Conservation (phyloP, 2,888 invertebrate genomes). For the Nemurella pictetii region DNA sequence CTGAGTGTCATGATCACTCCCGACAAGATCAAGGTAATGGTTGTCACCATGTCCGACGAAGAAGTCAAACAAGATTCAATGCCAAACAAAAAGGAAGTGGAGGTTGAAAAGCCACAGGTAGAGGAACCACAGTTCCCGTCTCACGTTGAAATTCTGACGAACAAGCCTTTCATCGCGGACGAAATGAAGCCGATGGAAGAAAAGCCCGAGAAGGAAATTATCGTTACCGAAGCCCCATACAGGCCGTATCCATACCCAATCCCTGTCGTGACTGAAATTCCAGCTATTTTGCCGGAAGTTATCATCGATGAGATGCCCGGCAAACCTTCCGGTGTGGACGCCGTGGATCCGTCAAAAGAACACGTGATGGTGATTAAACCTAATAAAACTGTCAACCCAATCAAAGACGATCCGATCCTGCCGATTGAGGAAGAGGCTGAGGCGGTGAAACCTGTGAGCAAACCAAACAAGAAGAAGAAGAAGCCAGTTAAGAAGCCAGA, state of each 20-base stretch:
- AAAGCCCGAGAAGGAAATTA: neutral
- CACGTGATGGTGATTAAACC: slow-evolving; percentile 18
- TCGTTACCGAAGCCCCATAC: neutral
- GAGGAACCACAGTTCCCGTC: neutral
- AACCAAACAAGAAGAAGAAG: slow-evolving; percentile 47
- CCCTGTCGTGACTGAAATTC: neutral
- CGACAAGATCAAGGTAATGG: slow-evolving; percentile 10
- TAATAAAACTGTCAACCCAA: neutral
- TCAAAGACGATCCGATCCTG: neutral
- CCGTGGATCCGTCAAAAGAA: neutral
- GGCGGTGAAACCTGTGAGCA: neutral
- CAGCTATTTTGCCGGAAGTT: neutral
- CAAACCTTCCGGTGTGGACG: neutral
- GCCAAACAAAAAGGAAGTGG: neutral
- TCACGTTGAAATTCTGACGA: neutral
- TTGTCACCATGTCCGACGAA: slow-evolving; percentile 14
- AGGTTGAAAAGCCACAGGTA: neutral
- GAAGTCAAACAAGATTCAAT: slow-evolving; percentile 9
- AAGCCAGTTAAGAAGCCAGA: neutral
- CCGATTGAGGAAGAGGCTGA: neutral
- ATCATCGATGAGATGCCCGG: neutral
- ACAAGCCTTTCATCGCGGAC: neutral
- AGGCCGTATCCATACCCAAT: neutral
- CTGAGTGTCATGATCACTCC: neutral
- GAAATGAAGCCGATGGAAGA: neutral